These are phyloP conservation scores for Drosophila mercatorum DNA, from an alignment of 2,888 invertebrate genomes.

Conservation along the genomic window DNA sequence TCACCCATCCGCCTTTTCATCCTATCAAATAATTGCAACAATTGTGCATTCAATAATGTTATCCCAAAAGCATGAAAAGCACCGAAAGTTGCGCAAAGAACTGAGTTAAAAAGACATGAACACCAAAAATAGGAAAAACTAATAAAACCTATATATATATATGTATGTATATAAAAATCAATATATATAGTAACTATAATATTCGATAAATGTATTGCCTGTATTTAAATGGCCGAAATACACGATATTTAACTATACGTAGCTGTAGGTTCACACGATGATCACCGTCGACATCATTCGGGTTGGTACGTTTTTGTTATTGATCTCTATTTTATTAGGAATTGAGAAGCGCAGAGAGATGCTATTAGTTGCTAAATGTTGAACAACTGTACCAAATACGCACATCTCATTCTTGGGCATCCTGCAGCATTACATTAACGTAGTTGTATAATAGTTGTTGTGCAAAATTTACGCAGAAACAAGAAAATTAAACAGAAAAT, in stretches of 20 bases:
- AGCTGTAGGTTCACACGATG: slow-evolving; percentile 57
- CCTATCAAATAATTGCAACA: slow-evolving; percentile 33
- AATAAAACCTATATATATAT: slow-evolving; percentile 20
- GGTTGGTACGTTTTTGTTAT: slow-evolving; percentile 5
- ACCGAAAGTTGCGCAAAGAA: slow-evolving; percentile 81
- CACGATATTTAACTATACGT: slow-evolving; percentile 41
- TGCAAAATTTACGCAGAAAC: slow-evolving; percentile 68
- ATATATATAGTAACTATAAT: slow-evolving; percentile 27
- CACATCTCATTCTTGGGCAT: slow-evolving; percentile 26
- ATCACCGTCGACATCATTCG: slow-evolving; percentile 13
- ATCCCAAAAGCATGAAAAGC: slow-evolving; percentile 59
- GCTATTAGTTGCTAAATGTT: slow-evolving; percentile 28
- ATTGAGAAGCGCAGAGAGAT: slow-evolving; percentile 33
- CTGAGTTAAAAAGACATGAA: slow-evolving; percentile 81
- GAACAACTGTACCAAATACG: slow-evolving; percentile 31
- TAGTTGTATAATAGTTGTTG: slow-evolving; percentile 73
- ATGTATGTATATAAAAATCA: slow-evolving; percentile 19
- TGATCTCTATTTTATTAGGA: not conserved
- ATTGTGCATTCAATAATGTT: slow-evolving; percentile 35
- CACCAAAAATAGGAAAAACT: slow-evolving; percentile 47
- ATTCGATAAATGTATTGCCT: slow-evolving; percentile 14
- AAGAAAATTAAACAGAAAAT: slow-evolving; percentile 37
- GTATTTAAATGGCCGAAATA: slow-evolving; percentile 46
- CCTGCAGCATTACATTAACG: slow-evolving; percentile 44
- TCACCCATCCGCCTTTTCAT: slow-evolving; percentile 40